Base-by-base conservation (phyloP, 2,113 vertebrate species). In the Alces alces region DNA sequence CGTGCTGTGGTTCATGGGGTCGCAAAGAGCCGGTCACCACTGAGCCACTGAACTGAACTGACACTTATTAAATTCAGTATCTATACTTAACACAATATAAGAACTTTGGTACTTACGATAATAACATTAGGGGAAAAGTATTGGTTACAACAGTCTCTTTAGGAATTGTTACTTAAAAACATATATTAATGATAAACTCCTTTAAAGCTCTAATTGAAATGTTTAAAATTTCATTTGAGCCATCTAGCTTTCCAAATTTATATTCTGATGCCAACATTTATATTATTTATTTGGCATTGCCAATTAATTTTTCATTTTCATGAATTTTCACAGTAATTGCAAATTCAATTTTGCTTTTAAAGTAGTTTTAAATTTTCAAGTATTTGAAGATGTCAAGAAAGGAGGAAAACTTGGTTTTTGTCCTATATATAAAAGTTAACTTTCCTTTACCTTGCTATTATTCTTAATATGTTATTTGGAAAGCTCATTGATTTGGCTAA, bases 161-260 rank as follows among this genome's bases (percentile, higher is more conserved):
- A 55, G 73, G 45, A 90, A 83, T 58, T 58, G 83, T 92, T 86
- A 60, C 30, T 91, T 97, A 50, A 92, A 94, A 60, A 54, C 1
- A 13, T 90, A 36, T 91, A 54, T 64, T 97, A 78, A 33, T 76
- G 60, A 52, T 84, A 78, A 57, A 61, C 19, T 89, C 7, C 33
- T 84, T 87, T 78, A 57, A 90, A 94, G 1, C 2, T 95, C 28
- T 95, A 70, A 83, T 60, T 70, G 73, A 86, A 73, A 57, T 61
- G 23, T 45, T 94, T 89, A 78, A 54, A 88, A 76, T 55, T 84
- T 95, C 11, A 80, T 2, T 50, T 87, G 21, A 64, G 43, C 17
- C 58, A 90, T 88, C 11, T 96, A 76, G 33, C 45, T 91, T 96
- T 95, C 61, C 23, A 94, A 64, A 88, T 82, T 66, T 87, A 58